Base-by-base conservation (phyloP, 2,888 invertebrate genomes). In the Calliphora vomitoria region DNA sequence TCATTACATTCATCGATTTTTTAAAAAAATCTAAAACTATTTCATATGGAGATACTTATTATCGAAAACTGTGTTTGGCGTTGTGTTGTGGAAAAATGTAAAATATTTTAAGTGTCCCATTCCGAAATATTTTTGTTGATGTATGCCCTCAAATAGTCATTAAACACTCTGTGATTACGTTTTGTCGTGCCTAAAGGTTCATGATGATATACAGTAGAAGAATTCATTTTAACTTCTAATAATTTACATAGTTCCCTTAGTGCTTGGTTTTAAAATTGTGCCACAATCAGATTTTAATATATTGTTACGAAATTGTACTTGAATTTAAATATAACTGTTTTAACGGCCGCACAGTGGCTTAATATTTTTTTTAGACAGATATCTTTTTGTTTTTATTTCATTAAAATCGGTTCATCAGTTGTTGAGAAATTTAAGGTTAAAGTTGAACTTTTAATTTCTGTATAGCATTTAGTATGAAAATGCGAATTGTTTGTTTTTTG, bases 81-180 rank as follows among this genome's bases (percentile, higher is more conserved):
- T 50, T 13, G 50, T 50, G 50, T 50, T 50, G 5, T 50, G 50
- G 50, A 50, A 50, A 50, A 50, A 50, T 50, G 50, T 50, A 50
- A 50, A 50, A 15, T 50, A 50, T 50, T 50, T 50, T 50, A 50
- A 47, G 3, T 47, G 47, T 47, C 47, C 50, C 50, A 50, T 50
- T 25, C n/a, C 15, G 64, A 64, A 18, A 31, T 10, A 64, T 31
- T 64, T 50, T 50, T n/a, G n/a, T 50, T 50, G n/a, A 50, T 50
- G 6, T 58, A 58, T 31, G 58, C 31, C 25, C 58, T 20, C 10
- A 58, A 25, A 25, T 25, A 58, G 1, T 58, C 25, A 25, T 58
- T 58, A 25, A 58, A 58, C 11, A 58, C 58, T 25, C 58, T 20
- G 25, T 64, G 62, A 38, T 64, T 64, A 18, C 62, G 62, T 35